Percentiles rank a stretch among this genome's conserved stretches.
Evolutionary conservation across 1,140 invertebrate genomes (phyloP).

Genomic region (Anoplolepis gracilipes): DNA sequence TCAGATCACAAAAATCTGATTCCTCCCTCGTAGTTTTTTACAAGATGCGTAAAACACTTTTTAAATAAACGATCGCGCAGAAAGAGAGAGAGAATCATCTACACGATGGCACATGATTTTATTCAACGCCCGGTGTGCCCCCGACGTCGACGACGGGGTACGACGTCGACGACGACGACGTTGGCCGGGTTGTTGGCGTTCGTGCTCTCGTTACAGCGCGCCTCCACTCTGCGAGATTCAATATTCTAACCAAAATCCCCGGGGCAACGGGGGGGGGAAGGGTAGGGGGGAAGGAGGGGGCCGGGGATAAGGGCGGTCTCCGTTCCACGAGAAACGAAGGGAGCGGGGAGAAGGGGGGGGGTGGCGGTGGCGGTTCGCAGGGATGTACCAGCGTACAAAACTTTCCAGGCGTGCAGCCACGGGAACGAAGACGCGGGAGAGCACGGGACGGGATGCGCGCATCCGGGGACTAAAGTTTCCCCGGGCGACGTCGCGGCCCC

Average conservation of each 20-base stretch:
- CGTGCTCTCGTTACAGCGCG: constrained; percentile 83
- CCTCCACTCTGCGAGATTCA: constrained; percentile 84
- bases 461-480: constrained; percentile 81
- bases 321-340: background rate
- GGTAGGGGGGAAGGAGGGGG: constrained; percentile 17
- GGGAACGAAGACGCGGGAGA: constrained; percentile 36
- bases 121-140: constrained; percentile 57
- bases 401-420: constrained; percentile 79
- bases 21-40: background rate
- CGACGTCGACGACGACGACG: constrained; percentile 58
- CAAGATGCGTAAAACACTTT: too few species aligned
- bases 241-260: constrained; percentile 86
- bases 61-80: background rate
- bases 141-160: constrained; percentile 56
- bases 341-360: background rate
- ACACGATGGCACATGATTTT: constrained; percentile 67
- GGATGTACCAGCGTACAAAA: constrained; percentile 76
- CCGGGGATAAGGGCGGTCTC: constrained; percentile 44
- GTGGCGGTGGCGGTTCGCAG: constrained; percentile 44
- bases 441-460: constrained; percentile 63
- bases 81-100: too few species aligned
- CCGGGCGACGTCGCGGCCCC: constrained; percentile 58
- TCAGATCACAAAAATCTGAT: too few species aligned
- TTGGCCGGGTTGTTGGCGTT: constrained; percentile 70
- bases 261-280: constrained; percentile 77